These are phyloP conservation scores for Merops nubicus DNA, from an alignment of 2,113 vertebrate species.

Conservation along the genomic window DNA sequence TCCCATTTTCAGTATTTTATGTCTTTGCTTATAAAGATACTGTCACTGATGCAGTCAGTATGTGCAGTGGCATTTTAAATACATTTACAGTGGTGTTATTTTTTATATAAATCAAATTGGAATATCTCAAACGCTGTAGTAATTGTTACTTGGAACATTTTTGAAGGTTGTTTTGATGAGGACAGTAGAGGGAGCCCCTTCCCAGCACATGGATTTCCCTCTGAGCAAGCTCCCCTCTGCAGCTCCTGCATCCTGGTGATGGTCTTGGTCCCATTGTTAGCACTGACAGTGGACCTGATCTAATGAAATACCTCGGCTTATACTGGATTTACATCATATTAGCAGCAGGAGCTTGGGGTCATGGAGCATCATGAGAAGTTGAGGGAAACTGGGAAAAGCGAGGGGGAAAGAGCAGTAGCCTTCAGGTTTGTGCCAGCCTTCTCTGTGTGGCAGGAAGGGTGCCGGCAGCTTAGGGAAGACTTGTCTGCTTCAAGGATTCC, in stretches of 20 bases:
- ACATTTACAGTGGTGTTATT: neutral
- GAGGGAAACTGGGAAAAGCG: neutral
- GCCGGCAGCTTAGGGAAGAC: neutral
- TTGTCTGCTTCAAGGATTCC: neutral
- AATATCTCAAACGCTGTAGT: neutral
- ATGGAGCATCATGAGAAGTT: neutral
- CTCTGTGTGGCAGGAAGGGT: neutral
- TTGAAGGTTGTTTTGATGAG: neutral
- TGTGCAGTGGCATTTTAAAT: neutral
- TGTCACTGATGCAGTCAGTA: neutral
- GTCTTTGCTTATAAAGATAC: neutral
- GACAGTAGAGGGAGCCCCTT: constrained; percentile 29
- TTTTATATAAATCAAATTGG: neutral
- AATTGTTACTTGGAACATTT: neutral
- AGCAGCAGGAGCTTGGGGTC: neutral
- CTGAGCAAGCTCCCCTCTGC: neutral
- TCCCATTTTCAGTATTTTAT: neutral
- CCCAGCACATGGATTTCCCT: neutral
- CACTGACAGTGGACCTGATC: neutral
- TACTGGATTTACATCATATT: neutral
- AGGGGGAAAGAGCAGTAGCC: neutral
- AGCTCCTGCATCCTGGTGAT: neutral
- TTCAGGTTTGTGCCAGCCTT: neutral
- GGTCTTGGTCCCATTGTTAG: neutral
- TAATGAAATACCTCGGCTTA: neutral